Evolutionary conservation across 2,113 vertebrate species (phyloP).

Genomic region (zebrafish (Danio rerio)): GRCz12tu NC_133179.1:7992501-7993000

Average conservation of each 20-base stretch:
- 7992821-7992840: no score
- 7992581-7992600: conserved; percentile 65
- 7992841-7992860: no score
- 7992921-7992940: no score
- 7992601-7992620: conserved; percentile 66
- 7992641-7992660: conserved; percentile 60
- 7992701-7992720: conserved; percentile 1
- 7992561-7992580: conserved; percentile 61
- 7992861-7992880: no score
- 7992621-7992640: conserved; percentile 56
- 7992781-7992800: no score
- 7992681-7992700: conserved; percentile 2
- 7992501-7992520: conserved; percentile 73
- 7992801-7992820: no score
- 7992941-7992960: no score
- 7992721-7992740: conserved; percentile 7
- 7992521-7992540: conserved; percentile 68
- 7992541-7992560: conserved; percentile 74
- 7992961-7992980: no score
- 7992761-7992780: no score
- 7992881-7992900: no score
- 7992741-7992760: background rate
- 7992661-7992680: conserved; percentile 47
- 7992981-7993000: no score
- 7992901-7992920: no score